phyloP scores from a whole-genome alignment of 2,797 vertebrate genomes.

The Falco biarmicus region DNA sequence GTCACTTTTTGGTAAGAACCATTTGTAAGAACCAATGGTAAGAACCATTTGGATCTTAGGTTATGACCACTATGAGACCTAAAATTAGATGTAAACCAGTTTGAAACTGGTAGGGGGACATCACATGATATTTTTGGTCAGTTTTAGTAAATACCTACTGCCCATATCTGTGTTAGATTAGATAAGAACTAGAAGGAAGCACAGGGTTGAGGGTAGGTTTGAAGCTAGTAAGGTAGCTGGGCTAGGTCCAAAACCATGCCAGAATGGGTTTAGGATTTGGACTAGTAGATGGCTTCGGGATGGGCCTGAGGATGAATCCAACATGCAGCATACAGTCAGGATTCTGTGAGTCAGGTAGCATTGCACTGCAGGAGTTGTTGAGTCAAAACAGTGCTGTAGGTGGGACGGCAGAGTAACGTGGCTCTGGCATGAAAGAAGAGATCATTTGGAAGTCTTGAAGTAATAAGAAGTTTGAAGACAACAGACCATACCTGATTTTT shows the following conservation, averaged over 20 bases:
- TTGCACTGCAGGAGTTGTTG: accelerated
- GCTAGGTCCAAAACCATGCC: not conserved
- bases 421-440: not conserved
- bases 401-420: not conserved
- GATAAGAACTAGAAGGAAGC: not conserved
- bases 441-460: not conserved
- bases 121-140: not conserved
- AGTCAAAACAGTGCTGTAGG: not conserved
- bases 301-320: not conserved
- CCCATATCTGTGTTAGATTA: not conserved
- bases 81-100: not conserved
- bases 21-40: too few species aligned
- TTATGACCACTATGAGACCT: not conserved
- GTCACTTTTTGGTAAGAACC: too few species aligned
- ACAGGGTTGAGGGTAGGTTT: not conserved
- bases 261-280: not conserved
- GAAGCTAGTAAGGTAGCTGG: not conserved
- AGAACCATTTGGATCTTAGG: not conserved
- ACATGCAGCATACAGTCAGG: not conserved
- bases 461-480: not conserved
- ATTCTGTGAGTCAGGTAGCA: not conserved
- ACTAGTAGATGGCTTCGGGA: not conserved
- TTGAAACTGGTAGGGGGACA: not conserved
- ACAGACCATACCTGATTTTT: not conserved
- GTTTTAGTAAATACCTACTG: not conserved